Evolutionary conservation across 2,113 vertebrate genomes (phyloP), one percentile per base, ranked within the genome.

Genomic region (Menidia beryllina): DNA sequence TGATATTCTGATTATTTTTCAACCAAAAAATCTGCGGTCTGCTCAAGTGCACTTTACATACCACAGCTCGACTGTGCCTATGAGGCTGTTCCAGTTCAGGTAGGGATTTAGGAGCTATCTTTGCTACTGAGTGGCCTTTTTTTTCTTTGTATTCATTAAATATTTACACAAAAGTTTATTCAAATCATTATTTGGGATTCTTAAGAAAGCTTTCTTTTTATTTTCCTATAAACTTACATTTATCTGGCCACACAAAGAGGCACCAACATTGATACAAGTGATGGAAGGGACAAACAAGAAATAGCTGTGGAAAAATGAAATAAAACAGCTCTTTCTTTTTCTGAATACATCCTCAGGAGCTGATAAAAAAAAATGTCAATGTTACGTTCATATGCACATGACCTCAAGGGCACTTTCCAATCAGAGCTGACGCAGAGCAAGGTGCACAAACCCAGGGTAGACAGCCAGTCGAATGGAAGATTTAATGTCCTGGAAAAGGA

Each of bases 321-420:
- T 7, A 13, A 34, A 34, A 3, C 10, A 1, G 30, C 30, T 7
- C 30, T 30, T 30, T 15, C 24, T 30, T 26, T 38, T n/a, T 12
- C 7, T 13, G 12, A 52, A 12, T 14, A 24, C 47, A 23, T 17
- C 19, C 24, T 52, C 7, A 43, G 24, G 20, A 23, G 5, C 30
- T 41, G 19, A 36, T 7, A 9, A 49, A 30, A 53, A n/a, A 11
- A 15, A 41, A n/a, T 41, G 4, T 41, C 12, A 48, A 52, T 8
- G 47, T 15, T 26, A 3, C 20, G 57, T 63, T 25, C 14, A 56
- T 78, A 63, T 69, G 4, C 56, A 39, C 38, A 51, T 48, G 30
- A 68, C 67, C 65, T 69, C 53, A 77, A 24, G 51, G 25, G 25
- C 12, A 63, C 62, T 26, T 61, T 62, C 24, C 41, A 45, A 45